Conservation (phyloP, 1,140 invertebrate genomes). For the Zeugodacus cucurbitae region DNA sequence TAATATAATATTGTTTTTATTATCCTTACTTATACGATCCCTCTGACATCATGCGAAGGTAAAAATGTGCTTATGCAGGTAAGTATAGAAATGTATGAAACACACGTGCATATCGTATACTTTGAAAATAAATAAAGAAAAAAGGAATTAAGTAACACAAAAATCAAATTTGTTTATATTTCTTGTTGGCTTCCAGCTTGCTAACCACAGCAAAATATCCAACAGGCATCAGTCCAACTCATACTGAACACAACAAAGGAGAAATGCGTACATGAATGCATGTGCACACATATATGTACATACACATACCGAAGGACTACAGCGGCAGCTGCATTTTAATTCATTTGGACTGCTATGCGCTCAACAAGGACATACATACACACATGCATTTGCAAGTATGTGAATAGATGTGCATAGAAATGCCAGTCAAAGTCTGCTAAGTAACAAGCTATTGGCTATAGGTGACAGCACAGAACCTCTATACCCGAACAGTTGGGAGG, state of each 20-base stretch:
- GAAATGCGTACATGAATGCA: background rate
- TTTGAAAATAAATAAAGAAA: no score
- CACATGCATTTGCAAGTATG: background rate
- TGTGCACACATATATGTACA: no score
- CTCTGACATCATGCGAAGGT: no score
- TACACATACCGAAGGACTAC: no score
- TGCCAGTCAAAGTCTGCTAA: background rate
- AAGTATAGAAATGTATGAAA: no score
- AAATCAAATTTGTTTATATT: background rate
- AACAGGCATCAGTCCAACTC: background rate
- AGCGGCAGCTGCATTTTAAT: conserved; percentile 5
- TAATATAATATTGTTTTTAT: no score
- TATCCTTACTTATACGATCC: no score
- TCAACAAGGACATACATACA: background rate
- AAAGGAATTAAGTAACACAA: background rate
- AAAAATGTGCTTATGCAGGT: no score
- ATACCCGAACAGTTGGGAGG: background rate
- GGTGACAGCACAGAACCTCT: background rate
- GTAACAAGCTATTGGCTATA: conserved; percentile 12
- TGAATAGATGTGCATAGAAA: background rate
- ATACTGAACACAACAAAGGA: background rate
- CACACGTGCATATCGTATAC: no score
- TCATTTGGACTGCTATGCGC: background rate
- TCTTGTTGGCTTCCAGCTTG: background rate
- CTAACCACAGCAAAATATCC: background rate